Conservation (phyloP, 2,113 vertebrate genomes). For the Tachuris rubrigastra region DNA sequence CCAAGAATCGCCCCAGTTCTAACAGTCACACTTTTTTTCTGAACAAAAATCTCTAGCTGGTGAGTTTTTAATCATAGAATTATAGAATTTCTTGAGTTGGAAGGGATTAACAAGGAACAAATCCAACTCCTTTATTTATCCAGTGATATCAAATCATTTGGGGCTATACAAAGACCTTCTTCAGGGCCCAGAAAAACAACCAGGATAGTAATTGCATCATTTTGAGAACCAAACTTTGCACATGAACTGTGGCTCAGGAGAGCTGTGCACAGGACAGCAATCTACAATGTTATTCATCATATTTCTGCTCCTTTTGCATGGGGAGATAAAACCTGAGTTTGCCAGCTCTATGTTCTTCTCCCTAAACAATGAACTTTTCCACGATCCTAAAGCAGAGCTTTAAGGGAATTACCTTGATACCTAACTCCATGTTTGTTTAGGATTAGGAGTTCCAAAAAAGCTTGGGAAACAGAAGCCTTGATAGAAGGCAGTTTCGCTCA, state of each 20-base stretch:
- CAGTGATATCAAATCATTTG: background rate
- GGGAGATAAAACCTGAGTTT: background rate
- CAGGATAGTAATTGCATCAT: background rate
- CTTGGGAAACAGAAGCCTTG: background rate
- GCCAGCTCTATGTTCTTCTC: background rate
- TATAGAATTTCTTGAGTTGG: background rate
- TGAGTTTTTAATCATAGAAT: background rate
- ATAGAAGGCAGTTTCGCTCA: background rate
- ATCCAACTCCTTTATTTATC: background rate
- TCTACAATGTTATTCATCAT: background rate
- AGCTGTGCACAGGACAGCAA: background rate
- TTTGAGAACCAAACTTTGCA: background rate
- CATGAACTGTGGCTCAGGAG: background rate
- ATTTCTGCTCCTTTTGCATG: background rate
- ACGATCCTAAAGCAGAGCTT: background rate
- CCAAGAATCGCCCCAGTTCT: fast-evolving
- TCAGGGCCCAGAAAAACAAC: background rate
- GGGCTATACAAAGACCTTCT: background rate
- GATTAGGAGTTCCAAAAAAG: background rate
- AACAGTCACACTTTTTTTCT: background rate
- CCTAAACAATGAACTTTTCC: background rate
- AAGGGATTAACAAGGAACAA: background rate
- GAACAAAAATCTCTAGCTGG: background rate
- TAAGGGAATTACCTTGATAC: background rate
- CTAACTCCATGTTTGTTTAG: background rate